Conservation (phyloP, 2,113 vertebrate species). For the Marmota flaviventris region DNA sequence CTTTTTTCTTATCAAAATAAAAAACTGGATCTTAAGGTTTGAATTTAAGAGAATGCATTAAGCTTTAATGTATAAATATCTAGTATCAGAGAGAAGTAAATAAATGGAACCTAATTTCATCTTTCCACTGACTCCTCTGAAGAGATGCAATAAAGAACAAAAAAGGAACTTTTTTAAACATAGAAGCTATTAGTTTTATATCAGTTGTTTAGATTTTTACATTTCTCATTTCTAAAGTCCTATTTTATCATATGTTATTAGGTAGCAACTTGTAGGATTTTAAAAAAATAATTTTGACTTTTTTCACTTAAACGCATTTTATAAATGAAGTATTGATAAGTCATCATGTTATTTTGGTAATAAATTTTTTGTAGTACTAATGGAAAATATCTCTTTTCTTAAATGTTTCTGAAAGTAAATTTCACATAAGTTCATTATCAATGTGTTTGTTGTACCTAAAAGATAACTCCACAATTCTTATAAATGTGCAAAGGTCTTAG, state of each 20-base stretch:
- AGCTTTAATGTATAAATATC: conserved; percentile 20
- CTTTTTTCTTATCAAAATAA: not conserved
- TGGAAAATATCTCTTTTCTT: not conserved
- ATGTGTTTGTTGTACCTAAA: not conserved
- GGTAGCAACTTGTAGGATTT: not conserved
- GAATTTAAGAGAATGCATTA: conserved; percentile 4
- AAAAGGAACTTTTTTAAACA: not conserved
- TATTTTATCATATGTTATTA: not conserved
- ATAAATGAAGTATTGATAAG: not conserved
- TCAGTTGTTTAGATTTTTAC: not conserved
- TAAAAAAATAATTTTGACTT: conserved; percentile 22
- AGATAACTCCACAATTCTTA: conserved; percentile 19
- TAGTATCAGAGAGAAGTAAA: not conserved
- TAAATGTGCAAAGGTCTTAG: not conserved
- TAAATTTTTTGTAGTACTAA: not conserved
- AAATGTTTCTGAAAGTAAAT: conserved; percentile 48
- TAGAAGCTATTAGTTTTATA: not conserved
- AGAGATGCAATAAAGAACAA: not conserved
- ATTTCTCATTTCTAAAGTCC: conserved; percentile 36
- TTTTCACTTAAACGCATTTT: conserved; percentile 17
- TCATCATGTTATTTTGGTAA: conserved; percentile 51
- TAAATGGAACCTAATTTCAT: conserved; percentile 21
- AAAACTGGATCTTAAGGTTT: conserved; percentile 39
- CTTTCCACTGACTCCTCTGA: conserved; percentile 1
- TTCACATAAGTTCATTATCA: not conserved